Percentiles rank a stretch among this genome's conserved stretches.
phyloP scores from a whole-genome alignment of 2,888 invertebrate species.

The Meta bourneti region DNA sequence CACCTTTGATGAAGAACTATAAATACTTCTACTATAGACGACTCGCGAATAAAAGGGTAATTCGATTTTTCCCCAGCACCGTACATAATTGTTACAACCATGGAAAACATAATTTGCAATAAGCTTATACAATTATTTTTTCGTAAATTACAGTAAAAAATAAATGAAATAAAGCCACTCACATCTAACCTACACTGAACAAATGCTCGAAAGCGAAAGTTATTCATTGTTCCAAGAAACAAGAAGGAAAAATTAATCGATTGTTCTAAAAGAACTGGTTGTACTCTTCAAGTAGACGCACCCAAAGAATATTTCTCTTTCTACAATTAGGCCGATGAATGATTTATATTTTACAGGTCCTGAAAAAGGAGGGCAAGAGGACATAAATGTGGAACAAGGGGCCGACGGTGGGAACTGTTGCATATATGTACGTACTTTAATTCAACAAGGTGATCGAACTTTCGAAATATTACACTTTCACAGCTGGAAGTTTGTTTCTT shows the following conservation, averaged over 20 bases:
- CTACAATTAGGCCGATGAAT: constrained; percentile 29
- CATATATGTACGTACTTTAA: not conserved
- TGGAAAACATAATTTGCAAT: not conserved
- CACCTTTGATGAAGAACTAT: no score
- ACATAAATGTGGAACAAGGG: constrained; percentile 49
- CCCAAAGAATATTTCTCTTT: not conserved
- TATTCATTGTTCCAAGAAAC: not conserved
- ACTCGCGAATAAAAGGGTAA: no score
- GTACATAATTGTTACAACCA: not conserved
- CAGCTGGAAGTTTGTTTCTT: no score
- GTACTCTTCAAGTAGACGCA: not conserved
- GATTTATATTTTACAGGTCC: constrained; percentile 45
- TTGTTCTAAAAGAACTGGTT: not conserved
- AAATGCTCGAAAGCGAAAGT: not conserved
- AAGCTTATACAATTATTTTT: not conserved
- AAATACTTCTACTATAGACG: no score
- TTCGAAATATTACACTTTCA: no score
- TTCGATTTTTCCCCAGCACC: no score
- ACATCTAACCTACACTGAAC: not conserved
- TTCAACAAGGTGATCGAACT: not conserved
- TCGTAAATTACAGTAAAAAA: not conserved
- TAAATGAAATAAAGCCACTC: not conserved
- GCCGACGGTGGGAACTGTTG: constrained; percentile 11
- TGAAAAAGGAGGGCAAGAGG: constrained; percentile 45
- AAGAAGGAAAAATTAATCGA: not conserved